Conservation (phyloP, 1,140 invertebrate species). For the Drosophila fuyamai region DNA sequence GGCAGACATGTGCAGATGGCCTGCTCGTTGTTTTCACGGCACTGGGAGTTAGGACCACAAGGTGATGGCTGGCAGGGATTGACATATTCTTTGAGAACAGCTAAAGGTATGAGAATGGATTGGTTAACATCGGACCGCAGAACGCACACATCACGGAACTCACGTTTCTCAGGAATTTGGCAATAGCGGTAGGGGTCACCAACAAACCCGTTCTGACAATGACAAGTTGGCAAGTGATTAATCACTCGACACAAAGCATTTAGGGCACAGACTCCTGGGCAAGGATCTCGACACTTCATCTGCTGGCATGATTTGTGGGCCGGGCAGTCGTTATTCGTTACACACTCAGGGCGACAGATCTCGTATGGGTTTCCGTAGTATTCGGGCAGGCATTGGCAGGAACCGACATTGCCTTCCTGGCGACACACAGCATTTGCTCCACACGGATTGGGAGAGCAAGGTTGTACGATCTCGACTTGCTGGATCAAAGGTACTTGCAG, state of each 20-base stretch:
- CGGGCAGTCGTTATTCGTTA: constrained; percentile 90
- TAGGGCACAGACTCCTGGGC: constrained; percentile 90
- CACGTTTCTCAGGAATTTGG: constrained; percentile 85
- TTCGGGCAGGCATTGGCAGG: constrained; percentile 90
- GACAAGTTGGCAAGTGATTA: constrained; percentile 90
- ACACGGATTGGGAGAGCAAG: constrained; percentile 86
- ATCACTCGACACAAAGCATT: constrained; percentile 89
- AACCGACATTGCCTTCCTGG: constrained; percentile 87
- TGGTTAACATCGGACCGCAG: constrained; percentile 87
- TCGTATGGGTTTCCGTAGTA: constrained; percentile 90
- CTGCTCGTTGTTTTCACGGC: constrained; percentile 86
- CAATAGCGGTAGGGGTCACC: constrained; percentile 89
- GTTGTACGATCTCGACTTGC: constrained; percentile 75
- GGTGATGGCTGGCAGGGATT: constrained; percentile 87
- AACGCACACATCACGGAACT: constrained; percentile 48
- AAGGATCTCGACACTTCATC: constrained; percentile 92
- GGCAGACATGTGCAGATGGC: constrained; percentile 91
- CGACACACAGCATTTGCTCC: constrained; percentile 91
- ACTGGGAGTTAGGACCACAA: constrained; percentile 88
- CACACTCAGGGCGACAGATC: constrained; percentile 90
- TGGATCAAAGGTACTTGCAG: constrained; percentile 85
- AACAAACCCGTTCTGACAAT: constrained; percentile 88
- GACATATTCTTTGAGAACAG: constrained; percentile 85
- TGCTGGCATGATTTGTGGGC: constrained; percentile 90
- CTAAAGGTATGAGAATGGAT: constrained; percentile 20